Evolutionary conservation across 2,797 vertebrate species (phyloP).

Genomic region (Leptatherina wallacei): DNA sequence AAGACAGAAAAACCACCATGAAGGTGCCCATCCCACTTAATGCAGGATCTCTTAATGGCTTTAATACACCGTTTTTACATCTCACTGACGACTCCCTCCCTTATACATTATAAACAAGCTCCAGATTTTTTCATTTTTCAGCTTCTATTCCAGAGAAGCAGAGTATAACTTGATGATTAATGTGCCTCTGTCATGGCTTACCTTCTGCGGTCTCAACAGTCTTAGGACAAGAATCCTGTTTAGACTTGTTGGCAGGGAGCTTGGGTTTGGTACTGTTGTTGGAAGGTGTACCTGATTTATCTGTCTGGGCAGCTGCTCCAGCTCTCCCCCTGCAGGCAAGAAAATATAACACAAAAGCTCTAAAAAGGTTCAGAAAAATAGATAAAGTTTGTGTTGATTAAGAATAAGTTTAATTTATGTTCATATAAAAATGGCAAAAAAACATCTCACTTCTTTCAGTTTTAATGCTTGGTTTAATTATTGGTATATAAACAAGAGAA

Average conservation of each 20-base stretch:
- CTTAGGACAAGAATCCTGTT: constrained; percentile 35
- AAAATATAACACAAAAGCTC: constrained; percentile 4
- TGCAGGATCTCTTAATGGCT: background rate
- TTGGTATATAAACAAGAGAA: background rate
- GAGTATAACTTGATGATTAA: background rate
- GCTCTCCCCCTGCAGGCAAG: constrained; percentile 76
- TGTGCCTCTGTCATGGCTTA: constrained; percentile 22
- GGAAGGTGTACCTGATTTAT: constrained; percentile 6
- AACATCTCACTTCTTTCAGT: background rate
- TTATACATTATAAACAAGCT: background rate
- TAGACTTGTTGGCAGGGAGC: constrained; percentile 23
- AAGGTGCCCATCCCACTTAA: background rate
- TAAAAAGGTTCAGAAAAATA: background rate
- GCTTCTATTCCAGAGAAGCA: background rate
- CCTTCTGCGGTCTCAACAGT: constrained; percentile 46
- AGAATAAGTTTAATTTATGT: background rate
- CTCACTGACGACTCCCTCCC: background rate
- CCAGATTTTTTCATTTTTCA: background rate
- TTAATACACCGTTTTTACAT: background rate
- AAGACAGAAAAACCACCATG: too few relatives aligned
- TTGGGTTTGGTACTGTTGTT: constrained; percentile 24
- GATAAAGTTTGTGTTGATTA: background rate
- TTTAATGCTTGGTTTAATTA: background rate
- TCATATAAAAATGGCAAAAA: too few relatives aligned
- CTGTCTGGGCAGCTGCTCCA: constrained; percentile 48